A percentile compares a stretch with the other conserved stretches of the same genome.
Conservation (phyloP, 2,888 invertebrate genomes). For the Myopa tessellatipennis region DNA sequence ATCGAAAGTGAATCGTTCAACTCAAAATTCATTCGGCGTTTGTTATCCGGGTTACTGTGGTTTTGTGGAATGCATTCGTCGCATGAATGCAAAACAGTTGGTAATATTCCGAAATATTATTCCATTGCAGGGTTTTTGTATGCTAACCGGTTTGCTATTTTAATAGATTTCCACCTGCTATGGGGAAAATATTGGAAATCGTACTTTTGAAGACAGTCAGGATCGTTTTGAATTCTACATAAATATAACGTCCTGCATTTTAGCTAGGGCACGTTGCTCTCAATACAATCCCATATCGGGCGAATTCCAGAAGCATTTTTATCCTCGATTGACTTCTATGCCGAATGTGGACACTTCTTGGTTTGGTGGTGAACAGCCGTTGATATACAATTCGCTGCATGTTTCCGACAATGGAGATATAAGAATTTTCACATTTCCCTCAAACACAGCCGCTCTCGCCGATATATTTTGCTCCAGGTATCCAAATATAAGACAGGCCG, state of each 20-base stretch:
- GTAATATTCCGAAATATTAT: conserved; percentile 60
- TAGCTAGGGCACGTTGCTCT: conserved; percentile 74
- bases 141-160: background rate
- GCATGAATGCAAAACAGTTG: conserved; percentile 72
- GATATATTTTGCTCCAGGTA: conserved; percentile 71
- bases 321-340: conserved; percentile 47
- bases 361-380: conserved; percentile 25
- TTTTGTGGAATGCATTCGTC: conserved; percentile 73
- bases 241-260: conserved; percentile 76
- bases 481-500: conserved; percentile 70
- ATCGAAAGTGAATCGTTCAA: conserved; percentile 49
- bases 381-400: conserved; percentile 71
- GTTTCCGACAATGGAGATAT: conserved; percentile 71
- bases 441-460: conserved; percentile 68
- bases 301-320: conserved; percentile 70
- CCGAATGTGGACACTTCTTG: background rate
- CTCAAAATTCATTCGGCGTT: conserved; percentile 47
- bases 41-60: conserved; percentile 74
- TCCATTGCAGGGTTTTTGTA: background rate
- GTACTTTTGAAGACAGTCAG: conserved; percentile 38
- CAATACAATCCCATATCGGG: conserved; percentile 76
- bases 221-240: conserved; percentile 68
- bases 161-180: conserved; percentile 55
- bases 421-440: conserved; percentile 71
- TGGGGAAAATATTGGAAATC: conserved; percentile 46